Evolutionary conservation across 2,888 invertebrate species (phyloP).

Genomic region (Cecidostiba fungosa): DNA sequence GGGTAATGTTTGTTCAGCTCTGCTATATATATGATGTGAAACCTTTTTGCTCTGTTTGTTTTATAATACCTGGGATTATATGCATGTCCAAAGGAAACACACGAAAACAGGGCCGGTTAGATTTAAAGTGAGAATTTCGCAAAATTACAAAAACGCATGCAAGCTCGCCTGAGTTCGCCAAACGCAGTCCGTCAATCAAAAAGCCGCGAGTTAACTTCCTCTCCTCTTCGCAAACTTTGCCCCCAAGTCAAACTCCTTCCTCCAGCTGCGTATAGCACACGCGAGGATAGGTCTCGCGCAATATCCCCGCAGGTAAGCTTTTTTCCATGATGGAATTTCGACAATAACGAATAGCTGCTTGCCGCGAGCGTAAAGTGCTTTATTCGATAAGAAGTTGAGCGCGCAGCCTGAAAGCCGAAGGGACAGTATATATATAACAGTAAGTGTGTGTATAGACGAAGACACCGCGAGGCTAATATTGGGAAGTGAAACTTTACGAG

Average conservation of each 20-base stretch:
- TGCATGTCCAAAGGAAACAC: too few relatives aligned
- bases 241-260: background rate
- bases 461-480: slow-evolving; percentile 51
- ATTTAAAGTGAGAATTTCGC: background rate
- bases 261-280: background rate
- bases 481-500: slow-evolving; percentile 60
- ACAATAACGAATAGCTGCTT: slow-evolving; percentile 46
- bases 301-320: slow-evolving; percentile 17
- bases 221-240: background rate
- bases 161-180: background rate
- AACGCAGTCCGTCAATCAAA: background rate
- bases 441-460: background rate
- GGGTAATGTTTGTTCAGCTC: background rate
- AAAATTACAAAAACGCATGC: background rate
- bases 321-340: slow-evolving; percentile 52
- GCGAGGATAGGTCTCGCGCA: slow-evolving; percentile 2
- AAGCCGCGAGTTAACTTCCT: background rate
- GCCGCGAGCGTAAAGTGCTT: slow-evolving; percentile 44
- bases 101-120: too few relatives aligned
- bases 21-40: background rate
- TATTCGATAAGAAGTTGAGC: slow-evolving; percentile 56
- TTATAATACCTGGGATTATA: too few relatives aligned
- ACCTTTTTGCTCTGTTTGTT: too few relatives aligned
- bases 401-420: background rate
- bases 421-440: background rate